Percentiles rank a stretch among this genome's conserved stretches.
Conservation (phyloP, 1,140 invertebrate species). For the Yoshiicerus persimilis region DNA sequence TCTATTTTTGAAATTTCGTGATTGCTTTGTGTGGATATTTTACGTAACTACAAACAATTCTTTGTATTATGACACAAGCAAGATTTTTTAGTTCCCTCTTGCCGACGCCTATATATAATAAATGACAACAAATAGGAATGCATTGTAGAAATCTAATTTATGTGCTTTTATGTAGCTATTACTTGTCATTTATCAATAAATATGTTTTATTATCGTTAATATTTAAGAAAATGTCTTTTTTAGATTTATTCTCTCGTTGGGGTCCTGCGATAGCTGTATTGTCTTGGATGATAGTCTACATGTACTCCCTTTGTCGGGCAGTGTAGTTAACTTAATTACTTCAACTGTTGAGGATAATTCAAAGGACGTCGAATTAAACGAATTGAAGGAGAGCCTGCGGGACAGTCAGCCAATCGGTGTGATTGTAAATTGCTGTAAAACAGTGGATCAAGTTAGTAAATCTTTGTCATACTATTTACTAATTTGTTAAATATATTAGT, state of each 20-base stretch:
- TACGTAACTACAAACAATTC: too few species aligned
- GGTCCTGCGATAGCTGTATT: conserved; percentile 82
- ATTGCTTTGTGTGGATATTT: too few species aligned
- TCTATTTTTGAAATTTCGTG: too few species aligned
- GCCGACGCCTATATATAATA: too few species aligned
- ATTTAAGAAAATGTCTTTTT: conserved; percentile 31
- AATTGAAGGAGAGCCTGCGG: conserved; percentile 73
- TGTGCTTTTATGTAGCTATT: too few species aligned
- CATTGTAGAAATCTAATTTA: too few species aligned
- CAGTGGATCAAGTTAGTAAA: conserved; percentile 77
- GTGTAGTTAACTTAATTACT: conserved; percentile 76
- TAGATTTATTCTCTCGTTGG: conserved; percentile 87
- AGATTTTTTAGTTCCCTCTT: too few species aligned
- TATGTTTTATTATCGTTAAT: neutral
- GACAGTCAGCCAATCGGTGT: conserved; percentile 89
- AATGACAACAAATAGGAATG: too few species aligned
- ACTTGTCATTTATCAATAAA: neutral
- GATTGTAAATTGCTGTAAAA: conserved; percentile 88
- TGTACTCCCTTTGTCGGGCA: conserved; percentile 88
- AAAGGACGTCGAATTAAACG: conserved; percentile 64
- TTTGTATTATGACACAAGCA: too few species aligned
- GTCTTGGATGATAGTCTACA: conserved; percentile 92
- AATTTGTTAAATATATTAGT: too few species aligned
- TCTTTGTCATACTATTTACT: neutral
- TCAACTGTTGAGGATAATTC: conserved; percentile 56